phyloP scores from a whole-genome alignment of 2,888 invertebrate species.

The Stenchaetothrips biformis region DNA sequence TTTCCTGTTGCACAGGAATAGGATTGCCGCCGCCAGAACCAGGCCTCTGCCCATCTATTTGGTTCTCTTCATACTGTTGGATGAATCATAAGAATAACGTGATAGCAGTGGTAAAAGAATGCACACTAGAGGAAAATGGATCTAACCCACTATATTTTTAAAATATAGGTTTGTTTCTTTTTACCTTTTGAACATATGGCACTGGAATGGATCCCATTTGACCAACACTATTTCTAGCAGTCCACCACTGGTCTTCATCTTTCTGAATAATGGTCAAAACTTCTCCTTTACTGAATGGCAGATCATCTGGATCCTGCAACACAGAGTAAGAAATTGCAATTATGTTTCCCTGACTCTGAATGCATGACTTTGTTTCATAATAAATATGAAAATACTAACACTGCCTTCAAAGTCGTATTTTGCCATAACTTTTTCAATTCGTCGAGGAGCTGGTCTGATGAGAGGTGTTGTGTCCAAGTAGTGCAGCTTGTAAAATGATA shows the following conservation, averaged over 20 bases:
- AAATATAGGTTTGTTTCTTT: neutral
- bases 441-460: slow-evolving; percentile 73
- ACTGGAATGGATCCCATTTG: slow-evolving; percentile 92
- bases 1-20: slow-evolving; percentile 34
- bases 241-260: slow-evolving; percentile 99
- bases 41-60: slow-evolving; percentile 44
- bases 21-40: slow-evolving; percentile 44
- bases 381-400: slow-evolving; percentile 53
- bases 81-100: slow-evolving; percentile 37
- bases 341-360: slow-evolving; percentile 64
- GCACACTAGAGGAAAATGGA: no score
- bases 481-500: slow-evolving; percentile 92
- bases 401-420: slow-evolving; percentile 92
- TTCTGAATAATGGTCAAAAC: slow-evolving; percentile 85
- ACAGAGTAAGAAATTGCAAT: slow-evolving; percentile 37
- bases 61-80: slow-evolving; percentile 46
- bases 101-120: no score
- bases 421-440: slow-evolving; percentile 77
- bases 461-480: slow-evolving; percentile 94
- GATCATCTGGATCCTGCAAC: slow-evolving; percentile 82
- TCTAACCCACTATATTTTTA: no score
- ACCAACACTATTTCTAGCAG: slow-evolving; percentile 82
- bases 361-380: slow-evolving; percentile 37
- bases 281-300: slow-evolving; percentile 90
- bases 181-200: slow-evolving; percentile 83